Percentiles rank a stretch among this genome's conserved stretches.
phyloP scores from a whole-genome alignment of 2,113 vertebrate genomes.

The Macrotus californicus region DNA sequence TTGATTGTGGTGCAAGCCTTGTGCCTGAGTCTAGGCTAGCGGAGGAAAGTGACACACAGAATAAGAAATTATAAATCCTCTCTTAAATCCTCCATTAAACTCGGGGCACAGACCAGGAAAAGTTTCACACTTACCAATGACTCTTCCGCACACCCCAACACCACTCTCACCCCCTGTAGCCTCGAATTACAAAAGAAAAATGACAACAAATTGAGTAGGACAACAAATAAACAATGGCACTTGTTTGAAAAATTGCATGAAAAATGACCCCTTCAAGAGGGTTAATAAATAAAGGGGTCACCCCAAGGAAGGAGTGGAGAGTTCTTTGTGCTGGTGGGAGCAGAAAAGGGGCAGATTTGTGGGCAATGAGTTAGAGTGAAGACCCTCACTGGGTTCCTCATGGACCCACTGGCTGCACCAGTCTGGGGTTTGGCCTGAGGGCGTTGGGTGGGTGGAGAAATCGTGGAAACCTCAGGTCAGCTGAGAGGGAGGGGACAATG shows the following conservation, averaged over 20 bases:
- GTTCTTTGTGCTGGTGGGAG: neutral
- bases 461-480: neutral
- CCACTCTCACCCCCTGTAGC: too few relatives aligned
- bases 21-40: neutral
- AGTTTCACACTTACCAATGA: accelerated
- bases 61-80: accelerated
- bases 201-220: neutral
- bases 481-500: neutral
- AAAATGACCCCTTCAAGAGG: neutral
- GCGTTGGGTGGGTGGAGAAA: neutral
- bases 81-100: neutral
- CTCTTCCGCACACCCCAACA: accelerated
- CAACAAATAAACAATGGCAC: neutral
- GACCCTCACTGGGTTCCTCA: neutral
- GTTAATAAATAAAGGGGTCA: neutral
- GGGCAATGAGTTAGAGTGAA: neutral
- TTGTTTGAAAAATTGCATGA: too few relatives aligned
- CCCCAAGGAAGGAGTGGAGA: neutral
- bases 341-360: neutral
- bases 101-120: neutral
- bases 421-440: neutral
- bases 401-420: neutral
- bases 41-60: neutral
- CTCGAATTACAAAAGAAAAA: neutral
- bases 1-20: neutral